phyloP scores from a whole-genome alignment of 2,113 vertebrate genomes.

The Plotosus lineatus region DNA sequence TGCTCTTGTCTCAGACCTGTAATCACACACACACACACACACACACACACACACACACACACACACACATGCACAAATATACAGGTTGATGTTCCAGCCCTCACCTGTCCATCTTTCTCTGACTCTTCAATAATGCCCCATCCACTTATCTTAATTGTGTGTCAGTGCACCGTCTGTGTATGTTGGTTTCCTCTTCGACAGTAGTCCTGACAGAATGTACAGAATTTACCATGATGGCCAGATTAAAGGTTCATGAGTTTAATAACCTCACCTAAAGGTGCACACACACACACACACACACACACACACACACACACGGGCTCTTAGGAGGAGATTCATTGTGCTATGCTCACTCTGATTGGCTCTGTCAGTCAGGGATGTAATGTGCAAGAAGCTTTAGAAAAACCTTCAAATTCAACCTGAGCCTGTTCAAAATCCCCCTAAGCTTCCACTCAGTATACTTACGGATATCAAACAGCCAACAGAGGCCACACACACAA shows the following conservation, averaged over 20 bases:
- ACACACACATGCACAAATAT: conserved; percentile 31
- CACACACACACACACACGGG: conserved; percentile 1
- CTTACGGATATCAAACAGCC: background rate
- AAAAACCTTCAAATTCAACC: conserved; percentile 8
- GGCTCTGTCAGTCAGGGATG: conserved; percentile 39
- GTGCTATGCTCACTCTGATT: conserved; percentile 25
- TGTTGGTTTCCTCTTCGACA: conserved; percentile 37
- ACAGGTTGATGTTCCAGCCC: conserved; percentile 52
- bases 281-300: background rate
- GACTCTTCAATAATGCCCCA: conserved; percentile 49
- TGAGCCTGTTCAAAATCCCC: conserved; percentile 9
- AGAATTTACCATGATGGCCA: conserved; percentile 40
- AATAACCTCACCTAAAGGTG: conserved; percentile 39
- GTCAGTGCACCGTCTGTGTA: conserved; percentile 35
- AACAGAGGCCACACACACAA: conserved; percentile 3
- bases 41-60: too few species aligned
- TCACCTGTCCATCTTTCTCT: conserved; percentile 48
- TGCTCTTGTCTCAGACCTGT: conserved; percentile 36
- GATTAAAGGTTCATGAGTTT: conserved; percentile 46
- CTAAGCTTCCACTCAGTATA: background rate
- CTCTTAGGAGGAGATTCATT: conserved; percentile 12
- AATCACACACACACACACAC: conserved; percentile 40
- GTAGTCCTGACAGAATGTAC: conserved; percentile 45
- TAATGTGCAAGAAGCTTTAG: conserved; percentile 31
- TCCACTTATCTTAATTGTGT: conserved; percentile 59